These are phyloP conservation scores for Tetramorium simillimum DNA, from an alignment of 1,140 invertebrate genomes.

Conservation along the genomic window DNA sequence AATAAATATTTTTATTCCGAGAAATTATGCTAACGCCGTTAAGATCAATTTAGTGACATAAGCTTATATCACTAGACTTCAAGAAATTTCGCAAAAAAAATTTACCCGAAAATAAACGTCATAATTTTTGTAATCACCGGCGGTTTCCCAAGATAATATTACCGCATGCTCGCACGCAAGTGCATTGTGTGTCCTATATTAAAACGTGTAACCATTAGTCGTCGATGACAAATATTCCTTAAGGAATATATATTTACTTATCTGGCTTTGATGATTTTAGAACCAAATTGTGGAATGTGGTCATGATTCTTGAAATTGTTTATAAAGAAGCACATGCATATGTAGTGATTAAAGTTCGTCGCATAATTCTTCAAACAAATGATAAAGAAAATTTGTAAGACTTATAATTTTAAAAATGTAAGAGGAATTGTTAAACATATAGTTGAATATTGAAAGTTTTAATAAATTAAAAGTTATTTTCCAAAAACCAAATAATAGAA, in stretches of 20 bases:
- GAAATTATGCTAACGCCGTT: background rate
- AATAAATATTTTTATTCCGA: background rate
- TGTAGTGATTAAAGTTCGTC: background rate
- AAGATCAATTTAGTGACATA: background rate
- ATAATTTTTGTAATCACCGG: no score
- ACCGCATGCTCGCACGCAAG: no score
- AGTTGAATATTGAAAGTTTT: background rate
- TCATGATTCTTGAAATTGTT: background rate
- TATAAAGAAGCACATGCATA: background rate
- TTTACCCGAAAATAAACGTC: no score
- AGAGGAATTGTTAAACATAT: background rate
- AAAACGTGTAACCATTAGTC: no score
- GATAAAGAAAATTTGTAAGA: background rate
- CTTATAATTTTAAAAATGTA: background rate
- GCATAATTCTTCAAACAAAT: background rate
- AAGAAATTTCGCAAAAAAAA: no score
- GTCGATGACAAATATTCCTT: no score
- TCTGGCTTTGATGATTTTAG: background rate
- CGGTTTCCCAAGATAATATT: no score
- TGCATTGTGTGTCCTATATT: no score
- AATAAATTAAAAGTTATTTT: background rate
- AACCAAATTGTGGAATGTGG: background rate
- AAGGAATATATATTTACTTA: background rate
- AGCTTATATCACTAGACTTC: no score
- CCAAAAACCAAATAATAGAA: no score